phyloP scores from a whole-genome alignment of 1,140 invertebrate species.

The Bombyx mori region DNA sequence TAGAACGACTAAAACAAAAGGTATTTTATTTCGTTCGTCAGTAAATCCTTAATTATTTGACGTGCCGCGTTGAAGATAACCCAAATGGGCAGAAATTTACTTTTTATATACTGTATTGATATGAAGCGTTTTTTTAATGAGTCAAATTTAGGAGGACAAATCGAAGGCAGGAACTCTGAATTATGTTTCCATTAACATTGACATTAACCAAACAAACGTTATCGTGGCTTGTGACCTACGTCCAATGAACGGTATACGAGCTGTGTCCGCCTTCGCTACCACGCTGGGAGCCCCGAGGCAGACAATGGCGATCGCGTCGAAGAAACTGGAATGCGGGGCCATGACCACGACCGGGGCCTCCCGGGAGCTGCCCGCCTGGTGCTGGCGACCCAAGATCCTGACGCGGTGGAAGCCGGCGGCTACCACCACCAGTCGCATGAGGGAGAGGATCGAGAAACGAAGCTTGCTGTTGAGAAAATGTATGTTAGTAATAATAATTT shows the following conservation, averaged over 20 bases:
- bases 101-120: too few species aligned
- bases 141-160: too few species aligned
- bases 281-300: constrained; percentile 87
- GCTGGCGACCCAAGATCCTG: constrained; percentile 32
- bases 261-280: constrained; percentile 88
- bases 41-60: too few species aligned
- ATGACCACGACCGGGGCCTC: constrained; percentile 90
- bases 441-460: constrained; percentile 72
- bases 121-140: too few species aligned
- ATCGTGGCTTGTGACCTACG: constrained; percentile 72
- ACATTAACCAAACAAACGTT: too few species aligned
- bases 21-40: too few species aligned
- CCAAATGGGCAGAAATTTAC: too few species aligned
- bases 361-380: constrained; percentile 39
- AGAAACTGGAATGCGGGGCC: constrained; percentile 92
- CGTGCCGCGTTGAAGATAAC: too few species aligned
- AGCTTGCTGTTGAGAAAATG: constrained; percentile 60
- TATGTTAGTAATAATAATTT: too few species aligned
- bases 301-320: constrained; percentile 88
- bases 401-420: constrained; percentile 82
- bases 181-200: too few species aligned
- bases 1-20: too few species aligned
- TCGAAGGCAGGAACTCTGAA: too few species aligned
- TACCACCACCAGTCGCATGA: constrained; percentile 82
- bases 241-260: constrained; percentile 87